Base-by-base conservation (phyloP, 1,140 invertebrate species). In the Latrodectus geometricus region DNA sequence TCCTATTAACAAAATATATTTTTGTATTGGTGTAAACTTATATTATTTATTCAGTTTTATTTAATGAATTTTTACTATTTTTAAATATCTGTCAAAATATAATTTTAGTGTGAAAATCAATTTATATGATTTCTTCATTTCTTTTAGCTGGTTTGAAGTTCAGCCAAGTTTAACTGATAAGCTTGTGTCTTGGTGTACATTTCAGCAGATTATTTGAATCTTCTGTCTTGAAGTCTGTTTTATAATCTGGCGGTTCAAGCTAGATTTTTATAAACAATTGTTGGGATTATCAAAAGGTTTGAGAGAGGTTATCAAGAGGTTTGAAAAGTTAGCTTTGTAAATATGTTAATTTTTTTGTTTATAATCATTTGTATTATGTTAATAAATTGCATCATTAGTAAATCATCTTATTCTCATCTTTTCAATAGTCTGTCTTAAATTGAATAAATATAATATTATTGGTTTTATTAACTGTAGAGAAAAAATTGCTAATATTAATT, bases 91-190 rank as follows among this genome's bases (percentile, higher is more conserved):
- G 35, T 54, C 11, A 5, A 68, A 9, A 52, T 48, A 68, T 79
- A 5, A 0, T 48, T 79, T 20, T 68, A 48, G 9, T 8, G 3
- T 68, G 56, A 61, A 56, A 11, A 23, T 76, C 23, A 74, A 9
- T 68, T 77, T 61, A 65, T 49, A 21, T 66, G 35, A 56, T 80
- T 81, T 85, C 49, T 73, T 75, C 79, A 21, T 83, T 35, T 61
- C 74, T 80, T 82, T 50, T 70, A 89, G 89, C 89, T 83, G 89
- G 89, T 54, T 85, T 89, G 49, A 89, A 89, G 69, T 89, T 88
- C 69, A 89, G 89, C 87, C 89, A 89, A 70, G 89, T 89, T 15
- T 89, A 74, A 68, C 11, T 48, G 8, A 8, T 17, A 61, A 61
- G 3, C 11, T 61, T 61, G 54, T 61, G 17, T 14, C 17, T 8